Percentiles rank a stretch among this genome's conserved stretches.
These are phyloP conservation scores for Epinotia brunnichana DNA, from an alignment of 2,888 invertebrate genomes.

Conservation along the genomic window DNA sequence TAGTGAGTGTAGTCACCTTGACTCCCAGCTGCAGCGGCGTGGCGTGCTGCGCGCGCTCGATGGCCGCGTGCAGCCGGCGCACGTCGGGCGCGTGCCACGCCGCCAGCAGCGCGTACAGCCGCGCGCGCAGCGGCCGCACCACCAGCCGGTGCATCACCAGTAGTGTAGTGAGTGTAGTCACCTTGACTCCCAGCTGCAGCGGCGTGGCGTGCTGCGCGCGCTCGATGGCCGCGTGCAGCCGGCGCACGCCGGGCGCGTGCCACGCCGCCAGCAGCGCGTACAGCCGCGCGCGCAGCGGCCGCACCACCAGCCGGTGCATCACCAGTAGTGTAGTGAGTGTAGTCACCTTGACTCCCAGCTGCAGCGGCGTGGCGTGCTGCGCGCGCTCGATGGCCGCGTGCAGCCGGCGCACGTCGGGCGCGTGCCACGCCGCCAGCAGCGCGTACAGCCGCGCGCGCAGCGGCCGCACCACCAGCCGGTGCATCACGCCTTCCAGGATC, in stretches of 20 bases:
- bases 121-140: too few species aligned
- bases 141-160: too few species aligned
- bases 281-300: constrained; percentile 92
- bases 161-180: too few species aligned
- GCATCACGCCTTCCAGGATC: constrained; percentile 97
- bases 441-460: constrained; percentile 92
- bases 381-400: constrained; percentile 88
- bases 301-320: constrained; percentile 95
- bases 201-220: too few species aligned
- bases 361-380: constrained; percentile 86
- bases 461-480: constrained; percentile 94
- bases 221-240: constrained; percentile 88
- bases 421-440: constrained; percentile 95
- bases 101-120: too few species aligned
- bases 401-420: constrained; percentile 88
- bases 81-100: too few species aligned
- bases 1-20: too few species aligned
- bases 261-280: constrained; percentile 94
- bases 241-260: constrained; percentile 91
- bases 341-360: constrained; percentile 88
- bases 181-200: too few species aligned
- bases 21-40: too few species aligned
- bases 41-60: too few species aligned
- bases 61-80: too few species aligned
- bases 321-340: too few species aligned